Evolutionary conservation across 2,797 vertebrate genomes (phyloP).

Genomic region (Propithecus deckenii): DNA sequence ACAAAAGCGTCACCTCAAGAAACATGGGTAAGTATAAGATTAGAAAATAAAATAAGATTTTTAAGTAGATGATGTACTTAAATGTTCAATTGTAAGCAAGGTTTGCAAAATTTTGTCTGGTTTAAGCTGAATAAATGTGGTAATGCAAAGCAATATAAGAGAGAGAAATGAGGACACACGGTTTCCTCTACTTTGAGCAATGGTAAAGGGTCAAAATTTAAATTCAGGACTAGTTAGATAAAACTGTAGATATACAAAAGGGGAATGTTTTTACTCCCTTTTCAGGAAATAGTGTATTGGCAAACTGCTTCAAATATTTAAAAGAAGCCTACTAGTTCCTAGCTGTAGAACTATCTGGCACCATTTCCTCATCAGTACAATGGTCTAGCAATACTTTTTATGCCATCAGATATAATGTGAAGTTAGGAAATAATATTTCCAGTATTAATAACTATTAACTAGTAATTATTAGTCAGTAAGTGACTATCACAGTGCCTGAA

Average conservation of each 20-base stretch:
- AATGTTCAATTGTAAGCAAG: background rate
- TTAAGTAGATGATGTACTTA: background rate
- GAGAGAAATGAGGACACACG: background rate
- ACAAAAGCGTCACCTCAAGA: background rate
- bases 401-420: background rate
- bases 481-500: background rate
- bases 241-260: background rate
- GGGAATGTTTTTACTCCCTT: background rate
- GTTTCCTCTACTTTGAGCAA: background rate
- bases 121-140: background rate
- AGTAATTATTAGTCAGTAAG: background rate
- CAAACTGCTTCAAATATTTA: background rate
- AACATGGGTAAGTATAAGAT: conserved; percentile 77
- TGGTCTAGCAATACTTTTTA: background rate
- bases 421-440: background rate
- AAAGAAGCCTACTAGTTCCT: background rate
- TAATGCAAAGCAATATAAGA: background rate
- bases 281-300: background rate
- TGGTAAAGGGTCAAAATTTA: background rate
- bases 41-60: background rate
- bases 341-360: background rate
- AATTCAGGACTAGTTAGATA: background rate
- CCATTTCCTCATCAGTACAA: background rate
- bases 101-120: background rate
- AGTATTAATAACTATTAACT: background rate